Evolutionary conservation across 2,797 vertebrate species (phyloP), one percentile per base, ranked within the genome.

Genomic region (Antennarius maculatus): DNA sequence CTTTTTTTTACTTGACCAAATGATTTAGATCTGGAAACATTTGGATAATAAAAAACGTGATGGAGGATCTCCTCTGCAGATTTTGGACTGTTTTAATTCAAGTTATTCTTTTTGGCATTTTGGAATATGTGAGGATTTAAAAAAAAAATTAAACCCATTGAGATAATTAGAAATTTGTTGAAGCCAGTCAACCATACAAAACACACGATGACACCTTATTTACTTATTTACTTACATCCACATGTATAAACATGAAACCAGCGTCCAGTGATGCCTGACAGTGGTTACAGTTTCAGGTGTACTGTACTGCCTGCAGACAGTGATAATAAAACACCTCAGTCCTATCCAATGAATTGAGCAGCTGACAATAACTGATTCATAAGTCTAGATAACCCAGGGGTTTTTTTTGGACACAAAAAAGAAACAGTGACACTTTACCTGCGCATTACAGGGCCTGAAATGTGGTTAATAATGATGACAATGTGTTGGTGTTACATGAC

Each of bases 351-450:
- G 0, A 73, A 59, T 41, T 28, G 23, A 17, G 18, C 46, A 62
- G 51, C 13, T 15, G 58, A 14, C 14, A 14, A 65, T 31, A 31
- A 73, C 52, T 61, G 34, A 67, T 53, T 73, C 74, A 65, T 66
- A 71, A 51, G 5, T 56, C 29, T 69, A 39, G 45, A 59, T 17
- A 34, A 34, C 31, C 31, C 31, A 34, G 31, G 8, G 23, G 31
- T 16, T 7, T 23, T 23, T 23, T 23, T 23, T 23, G 23, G 23
- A 48, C 37, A 43, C 27, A 63, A 49, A 51, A 23, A 23, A 23
- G 23, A 23, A 23, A 23, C 23, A 23, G 23, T 23, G 23, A 23
- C 23, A 23, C 23, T 39, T 46, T 28, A 49, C 48, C 13, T 39
- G 28, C 16, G n/a, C 37, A 43, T 43, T 16, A 16, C 3, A 7